A percentile compares a stretch with the other conserved stretches of the same genome.
Evolutionary conservation across 1,140 invertebrate species (phyloP).

Genomic region (Drosophila nasuta): DNA sequence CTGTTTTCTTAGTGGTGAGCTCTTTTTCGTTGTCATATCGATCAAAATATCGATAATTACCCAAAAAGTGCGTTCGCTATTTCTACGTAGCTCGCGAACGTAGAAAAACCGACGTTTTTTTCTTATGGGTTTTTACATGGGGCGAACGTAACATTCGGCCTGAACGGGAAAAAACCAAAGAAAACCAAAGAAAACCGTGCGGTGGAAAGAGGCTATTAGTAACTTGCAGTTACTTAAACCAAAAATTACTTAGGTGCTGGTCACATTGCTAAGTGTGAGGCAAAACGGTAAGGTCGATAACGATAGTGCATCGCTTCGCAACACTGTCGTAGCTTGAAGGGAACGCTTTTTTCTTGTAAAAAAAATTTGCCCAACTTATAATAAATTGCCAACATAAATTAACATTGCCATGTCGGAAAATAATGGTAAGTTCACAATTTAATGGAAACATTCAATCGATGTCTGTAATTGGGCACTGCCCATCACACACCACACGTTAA

Average conservation of each 20-base stretch:
- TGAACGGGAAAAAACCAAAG: no score
- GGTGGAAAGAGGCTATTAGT: no score
- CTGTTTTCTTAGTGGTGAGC: no score
- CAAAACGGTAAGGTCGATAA: not conserved
- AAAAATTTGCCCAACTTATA: conserved; percentile 52
- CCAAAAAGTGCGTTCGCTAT: no score
- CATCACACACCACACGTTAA: conserved; percentile 4
- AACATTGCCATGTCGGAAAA: conserved; percentile 74
- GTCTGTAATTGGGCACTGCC: not conserved
- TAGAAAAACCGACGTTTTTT: no score
- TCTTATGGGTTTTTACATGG: no score
- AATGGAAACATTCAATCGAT: not conserved
- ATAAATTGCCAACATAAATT: conserved; percentile 36
- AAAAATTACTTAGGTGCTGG: not conserved
- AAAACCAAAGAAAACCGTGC: no score
- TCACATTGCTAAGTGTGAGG: not conserved
- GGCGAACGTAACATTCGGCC: no score
- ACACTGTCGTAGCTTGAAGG: conserved; percentile 52
- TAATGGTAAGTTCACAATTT: conserved; percentile 65
- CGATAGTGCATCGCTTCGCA: not conserved
- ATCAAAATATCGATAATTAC: no score
- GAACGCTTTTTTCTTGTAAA: conserved; percentile 71
- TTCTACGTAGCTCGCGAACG: no score
- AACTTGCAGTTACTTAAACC: no score
- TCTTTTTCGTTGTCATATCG: no score